Conservation (phyloP, 1,140 invertebrate genomes). For the Heliconius nattereri region DNA sequence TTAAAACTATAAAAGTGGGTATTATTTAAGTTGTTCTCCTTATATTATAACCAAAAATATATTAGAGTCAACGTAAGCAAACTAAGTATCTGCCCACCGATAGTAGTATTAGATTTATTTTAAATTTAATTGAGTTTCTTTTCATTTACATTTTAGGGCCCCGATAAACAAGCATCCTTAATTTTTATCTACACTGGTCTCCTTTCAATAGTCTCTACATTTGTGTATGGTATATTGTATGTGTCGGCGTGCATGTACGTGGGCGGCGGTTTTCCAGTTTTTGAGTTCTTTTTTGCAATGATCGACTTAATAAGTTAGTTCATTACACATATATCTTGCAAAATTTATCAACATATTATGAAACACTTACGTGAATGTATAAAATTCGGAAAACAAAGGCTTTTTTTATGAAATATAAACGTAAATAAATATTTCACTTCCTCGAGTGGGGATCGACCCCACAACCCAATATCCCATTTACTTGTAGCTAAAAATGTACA, state of each 20-base stretch:
- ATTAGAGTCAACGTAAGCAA: no score
- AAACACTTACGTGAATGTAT: no score
- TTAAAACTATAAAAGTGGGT: no score
- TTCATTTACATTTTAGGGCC: slow-evolving; percentile 48
- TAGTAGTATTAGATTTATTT: no score
- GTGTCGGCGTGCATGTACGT: slow-evolving; percentile 47
- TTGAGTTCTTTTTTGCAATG: slow-evolving; percentile 55
- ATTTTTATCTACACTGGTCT: slow-evolving; percentile 48
- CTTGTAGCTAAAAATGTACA: no score
- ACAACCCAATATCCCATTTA: no score
- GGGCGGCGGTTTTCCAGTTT: slow-evolving; percentile 53
- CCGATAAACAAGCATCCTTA: slow-evolving; percentile 30
- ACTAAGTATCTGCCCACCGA: no score
- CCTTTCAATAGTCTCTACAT: slow-evolving; percentile 48
- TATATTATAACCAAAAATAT: no score
- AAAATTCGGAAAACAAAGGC: no score
- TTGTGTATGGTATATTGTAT: slow-evolving; percentile 58
- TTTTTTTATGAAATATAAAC: not conserved
- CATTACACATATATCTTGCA: not conserved
- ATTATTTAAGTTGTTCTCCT: no score
- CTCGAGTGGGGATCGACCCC: no score
- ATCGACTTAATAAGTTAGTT: slow-evolving; percentile 58
- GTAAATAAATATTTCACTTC: no score
- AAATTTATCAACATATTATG: not conserved
- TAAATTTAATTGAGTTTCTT: not conserved